phyloP scores from a whole-genome alignment of 2,113 vertebrate species.

The Mastomys natalensis region DNA sequence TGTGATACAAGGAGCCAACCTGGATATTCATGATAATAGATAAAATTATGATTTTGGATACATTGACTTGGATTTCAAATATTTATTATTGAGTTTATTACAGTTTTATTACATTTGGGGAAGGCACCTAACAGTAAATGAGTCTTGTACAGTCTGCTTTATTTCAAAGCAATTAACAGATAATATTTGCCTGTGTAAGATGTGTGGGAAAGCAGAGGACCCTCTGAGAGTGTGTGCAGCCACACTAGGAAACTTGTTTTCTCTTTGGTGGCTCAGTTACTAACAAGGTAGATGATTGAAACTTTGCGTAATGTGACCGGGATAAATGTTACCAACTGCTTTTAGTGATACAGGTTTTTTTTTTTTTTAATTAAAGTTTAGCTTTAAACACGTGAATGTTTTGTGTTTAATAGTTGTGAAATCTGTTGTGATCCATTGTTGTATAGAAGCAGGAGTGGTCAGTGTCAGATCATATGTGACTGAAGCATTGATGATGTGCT shows the following conservation, averaged over 20 bases:
- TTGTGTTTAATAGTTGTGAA: constrained; percentile 85
- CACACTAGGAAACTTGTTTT: constrained; percentile 37
- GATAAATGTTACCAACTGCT: constrained; percentile 87
- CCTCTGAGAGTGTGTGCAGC: not conserved
- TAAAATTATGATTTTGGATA: constrained; percentile 81
- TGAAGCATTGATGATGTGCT: constrained; percentile 77
- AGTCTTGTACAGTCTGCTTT: constrained; percentile 73
- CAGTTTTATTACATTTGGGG: constrained; percentile 79
- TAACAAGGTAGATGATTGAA: constrained; percentile 86
- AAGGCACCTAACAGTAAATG: constrained; percentile 78
- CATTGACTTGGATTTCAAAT: constrained; percentile 81
- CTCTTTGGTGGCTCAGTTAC: constrained; percentile 80
- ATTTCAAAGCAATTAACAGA: constrained; percentile 54
- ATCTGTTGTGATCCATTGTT: constrained; percentile 81
- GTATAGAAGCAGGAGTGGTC: constrained; percentile 41
- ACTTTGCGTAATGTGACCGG: constrained; percentile 89
- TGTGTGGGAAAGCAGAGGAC: constrained; percentile 52
- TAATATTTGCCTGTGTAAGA: not conserved
- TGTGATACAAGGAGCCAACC: constrained; percentile 85
- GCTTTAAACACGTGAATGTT: constrained; percentile 86
- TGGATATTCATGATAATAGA: constrained; percentile 85
- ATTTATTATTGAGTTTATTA: constrained; percentile 82
- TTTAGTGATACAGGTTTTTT: constrained; percentile 85
- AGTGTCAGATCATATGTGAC: constrained; percentile 78
- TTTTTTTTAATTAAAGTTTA: constrained; percentile 84